Evolutionary conservation across 2,113 vertebrate species (phyloP), one percentile per base, ranked within the genome.

Genomic region (Halcyon senegalensis): DNA sequence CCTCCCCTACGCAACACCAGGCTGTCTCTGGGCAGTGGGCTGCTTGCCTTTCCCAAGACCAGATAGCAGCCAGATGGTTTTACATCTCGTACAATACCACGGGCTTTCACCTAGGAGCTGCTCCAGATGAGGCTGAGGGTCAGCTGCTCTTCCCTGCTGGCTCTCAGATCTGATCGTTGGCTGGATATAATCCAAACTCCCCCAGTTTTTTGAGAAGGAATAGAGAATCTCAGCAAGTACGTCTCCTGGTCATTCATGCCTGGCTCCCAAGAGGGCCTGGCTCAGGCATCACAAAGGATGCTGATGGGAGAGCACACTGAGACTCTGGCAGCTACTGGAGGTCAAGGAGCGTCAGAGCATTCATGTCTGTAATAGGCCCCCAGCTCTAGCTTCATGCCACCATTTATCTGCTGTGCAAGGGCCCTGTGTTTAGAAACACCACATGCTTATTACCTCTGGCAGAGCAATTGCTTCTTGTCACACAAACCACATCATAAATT

Each of bases 381-480:
- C 25, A 67, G 8, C 35, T 80, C 30, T 67, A 75, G 31, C 12
- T 92, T 63, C 70, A 79, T 17, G 41, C 2, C 3, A 1, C 21
- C 31, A 7, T 28, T 78, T 70, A 55, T 58, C 68, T 39, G n/a
- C 33, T 33, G 35, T 50, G 48, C 72, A 62, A 69, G 44, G n/a
- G 31, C 25, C 21, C 7, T 30, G 25, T 62, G 13, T 28, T 80
- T 44, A 91, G 51, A 67, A 81, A 93, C 1, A 0, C 3, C 50
- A 30, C 0, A 0, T 28, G 39, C 20, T 60, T 33, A 12, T 24
- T 73, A 58, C 30, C 46, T 66, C 50, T 67, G 60, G n/a, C n/a
- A 59, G 31, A 43, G 24, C 10, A 90, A 66, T 19, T 76, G 17
- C 58, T 76, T 73, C 67, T 73, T 9, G 19, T 39, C 67, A 51